These are phyloP conservation scores for Theropithecus gelada DNA, from an alignment of 2,113 vertebrate species.

Conservation along the genomic window DNA sequence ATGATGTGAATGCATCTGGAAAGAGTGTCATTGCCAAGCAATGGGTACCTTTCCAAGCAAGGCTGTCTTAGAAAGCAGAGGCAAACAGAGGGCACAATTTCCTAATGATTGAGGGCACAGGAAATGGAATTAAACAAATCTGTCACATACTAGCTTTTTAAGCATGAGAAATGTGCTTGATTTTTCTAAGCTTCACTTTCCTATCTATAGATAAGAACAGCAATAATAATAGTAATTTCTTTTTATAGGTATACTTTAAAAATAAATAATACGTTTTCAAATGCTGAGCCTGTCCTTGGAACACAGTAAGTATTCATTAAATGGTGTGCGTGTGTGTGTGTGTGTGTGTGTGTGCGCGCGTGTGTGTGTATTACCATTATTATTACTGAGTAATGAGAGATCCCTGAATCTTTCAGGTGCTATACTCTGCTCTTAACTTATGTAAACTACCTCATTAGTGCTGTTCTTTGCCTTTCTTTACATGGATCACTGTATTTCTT, in stretches of 20 bases:
- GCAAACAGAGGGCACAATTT: neutral
- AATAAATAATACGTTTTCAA: neutral
- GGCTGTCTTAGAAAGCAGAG: neutral
- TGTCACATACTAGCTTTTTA: neutral
- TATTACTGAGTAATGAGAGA: neutral
- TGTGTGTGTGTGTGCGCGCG: neutral
- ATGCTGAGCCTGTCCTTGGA: neutral
- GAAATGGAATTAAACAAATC: neutral
- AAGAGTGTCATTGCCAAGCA: neutral
- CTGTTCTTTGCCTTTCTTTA: neutral
- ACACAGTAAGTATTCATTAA: neutral
- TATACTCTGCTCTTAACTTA: neutral
- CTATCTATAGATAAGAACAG: neutral
- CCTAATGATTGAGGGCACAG: accelerated
- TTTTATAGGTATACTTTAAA: neutral
- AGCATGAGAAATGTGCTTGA: neutral
- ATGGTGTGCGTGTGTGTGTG: neutral
- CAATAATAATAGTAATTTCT: neutral
- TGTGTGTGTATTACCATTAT: too few species aligned
- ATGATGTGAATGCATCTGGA: neutral
- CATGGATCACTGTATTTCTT: neutral
- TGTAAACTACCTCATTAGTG: neutral
- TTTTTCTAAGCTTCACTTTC: neutral
- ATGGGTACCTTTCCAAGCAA: too few species aligned
- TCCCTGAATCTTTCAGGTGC: neutral